Base-by-base conservation (phyloP, 2,113 vertebrate species). In the Trogon melanurus region DNA sequence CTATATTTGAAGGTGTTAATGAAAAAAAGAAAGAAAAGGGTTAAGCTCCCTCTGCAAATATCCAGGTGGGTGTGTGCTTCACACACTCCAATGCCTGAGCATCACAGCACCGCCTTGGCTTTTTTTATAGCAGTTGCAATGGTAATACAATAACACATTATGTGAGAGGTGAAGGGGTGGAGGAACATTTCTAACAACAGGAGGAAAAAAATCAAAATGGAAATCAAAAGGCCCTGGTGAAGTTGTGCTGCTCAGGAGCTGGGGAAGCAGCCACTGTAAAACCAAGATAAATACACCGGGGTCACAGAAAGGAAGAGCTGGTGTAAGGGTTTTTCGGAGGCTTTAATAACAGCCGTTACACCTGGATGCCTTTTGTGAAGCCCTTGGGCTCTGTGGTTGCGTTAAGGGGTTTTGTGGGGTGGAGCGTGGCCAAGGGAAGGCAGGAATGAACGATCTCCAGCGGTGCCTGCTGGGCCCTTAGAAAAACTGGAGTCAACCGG, bases 51-150 rank as follows among this genome's bases (percentile, higher is more conserved):
- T 89, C 71, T 84, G 88, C 83, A 67, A 76, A 85, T 79, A 69
- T 50, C 71, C 64, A 56, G 88, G 89, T 95, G 91, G 94, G 87
- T 80, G 75, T 93, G 91, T 78, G 83, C 80, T 93, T 90, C 83
- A 78, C 80, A 75, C 85, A 79, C 76, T 76, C 70, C 5, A 10
- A 13, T 85, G 87, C 89, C 60, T 78, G 62, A 89, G 78, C 82
- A 60, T 91, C 74, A 69, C 21, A 51, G 53, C 81, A 79, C 61
- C 4, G 2, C 2, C 19, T 1, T 89, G 58, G 18, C 38, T 85
- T 67, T 66, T 53, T 50, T 62, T 29, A 78, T 65, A 81, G 82
- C 69, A 56, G 64, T 79, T 47, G 61, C 79, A 86, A 57, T 2
- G 1, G 34, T 38, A 74, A 91, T 85, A 96, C 76, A 96, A 67